Evolutionary conservation across 2,113 vertebrate genomes (phyloP), one percentile per base, ranked within the genome.

Genomic region (Clarias magur): DNA sequence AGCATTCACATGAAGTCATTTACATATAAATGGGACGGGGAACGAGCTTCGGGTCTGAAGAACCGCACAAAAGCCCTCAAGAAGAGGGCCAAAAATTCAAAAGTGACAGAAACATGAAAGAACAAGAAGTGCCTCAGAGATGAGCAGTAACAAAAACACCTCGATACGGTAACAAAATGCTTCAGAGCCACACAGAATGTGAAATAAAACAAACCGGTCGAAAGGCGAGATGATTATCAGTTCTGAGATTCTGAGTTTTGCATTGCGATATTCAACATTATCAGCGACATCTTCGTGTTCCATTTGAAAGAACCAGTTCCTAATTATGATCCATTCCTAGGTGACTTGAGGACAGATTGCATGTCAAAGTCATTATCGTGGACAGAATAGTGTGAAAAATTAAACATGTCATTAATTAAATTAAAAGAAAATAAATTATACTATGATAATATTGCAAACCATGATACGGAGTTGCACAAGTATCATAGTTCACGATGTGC

Each of bases 1-100:
- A 8, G 67, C 48, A 63, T 10, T 86, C 75, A 86, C 86, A 81
- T 65, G 19, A 23, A 63, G 42, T 83, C 21, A 89, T 89, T 90
- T 91, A 53, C 85, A 91, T 90, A 87, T 90, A 84, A 90, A 89
- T 83, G 87, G 80, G 2, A 54, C 23, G 19, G n/a, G n/a, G 10
- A 34, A 67, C 30, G 38, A 42, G 16, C 27, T 75, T 19, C 11
- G 1, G 42, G 17, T 38, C 56, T 80, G 79, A 80, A 60, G 79
- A 80, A 34, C 42, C 9, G 15, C 57, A 87, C 30, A 59, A 62
- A 80, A 83, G 65, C 88, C 27, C 27, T 23, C n/a, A 7, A 60
- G 34, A 59, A 13, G 56, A 60, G 38, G 23, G 23, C 53, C 23
- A 57, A 63, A 34, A 57, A 25, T 25, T 17, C 57, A 75, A 80